Base-by-base conservation (phyloP, 1,140 invertebrate genomes). In the Rhyzopertha dominica region DNA sequence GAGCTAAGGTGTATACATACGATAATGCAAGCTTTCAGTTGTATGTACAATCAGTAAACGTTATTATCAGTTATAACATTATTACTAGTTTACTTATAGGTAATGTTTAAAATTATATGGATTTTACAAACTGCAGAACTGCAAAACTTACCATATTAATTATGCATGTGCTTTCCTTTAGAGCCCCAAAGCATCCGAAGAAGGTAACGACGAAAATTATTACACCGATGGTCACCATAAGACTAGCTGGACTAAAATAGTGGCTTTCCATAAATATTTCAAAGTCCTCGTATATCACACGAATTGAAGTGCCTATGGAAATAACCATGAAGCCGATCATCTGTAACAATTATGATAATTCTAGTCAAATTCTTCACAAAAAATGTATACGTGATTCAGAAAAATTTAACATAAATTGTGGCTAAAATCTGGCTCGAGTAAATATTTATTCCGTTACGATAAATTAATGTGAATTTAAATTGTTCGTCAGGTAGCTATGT, bases 91-190 rank as follows among this genome's bases (percentile, higher is more conserved):
- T n/a, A n/a, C n/a, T n/a, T n/a, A n/a, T n/a, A n/a, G n/a, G n/a
- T n/a, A n/a, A n/a, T n/a, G n/a, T n/a, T n/a, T n/a, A n/a, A n/a
- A n/a, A n/a, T n/a, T n/a, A n/a, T n/a, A n/a, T n/a, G n/a, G n/a
- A n/a, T n/a, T n/a, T n/a, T n/a, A n/a, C n/a, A n/a, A n/a, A n/a
- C n/a, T n/a, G n/a, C 16, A 25, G 12, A 19, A 22, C 12, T 20
- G 7, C 1, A 9, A 47, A 8, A 74, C 78, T 77, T 70, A 87
- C 85, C 56, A 80, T 74, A 54, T 89, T 81, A 14, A 90, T 80
- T 68, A 92, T 77, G 65, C 84, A 86, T 7, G 85, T 82, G 61
- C 85, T 90, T 66, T 90, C 87, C 63, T 79, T 85, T 34, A 87
- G 61, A 1, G 88, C 88, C 7, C 88, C 88, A 50, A 83, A 82